These are phyloP conservation scores for Synodontis membranacea DNA, from an alignment of 2,113 vertebrate genomes.

Conservation along the genomic window DNA sequence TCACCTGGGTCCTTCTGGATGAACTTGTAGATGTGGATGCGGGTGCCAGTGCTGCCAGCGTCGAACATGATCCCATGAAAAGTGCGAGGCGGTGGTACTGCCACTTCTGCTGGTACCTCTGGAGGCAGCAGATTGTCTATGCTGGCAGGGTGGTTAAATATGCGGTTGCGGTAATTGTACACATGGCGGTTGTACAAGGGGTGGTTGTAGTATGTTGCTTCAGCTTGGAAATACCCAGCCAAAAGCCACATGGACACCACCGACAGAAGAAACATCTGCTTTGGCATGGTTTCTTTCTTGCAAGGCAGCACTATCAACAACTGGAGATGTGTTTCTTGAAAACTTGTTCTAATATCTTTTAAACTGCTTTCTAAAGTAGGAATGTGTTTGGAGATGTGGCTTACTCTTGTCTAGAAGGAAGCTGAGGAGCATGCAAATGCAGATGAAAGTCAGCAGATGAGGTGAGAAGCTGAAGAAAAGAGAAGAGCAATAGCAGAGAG, in stretches of 20 bases:
- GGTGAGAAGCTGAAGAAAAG: slow-evolving; percentile 31
- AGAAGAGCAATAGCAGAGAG: slow-evolving; percentile 45
- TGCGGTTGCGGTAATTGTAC: slow-evolving; percentile 73
- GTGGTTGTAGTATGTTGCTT: slow-evolving; percentile 76
- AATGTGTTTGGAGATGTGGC: slow-evolving; percentile 49
- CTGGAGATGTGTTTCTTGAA: slow-evolving; percentile 23
- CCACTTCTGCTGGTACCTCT: slow-evolving; percentile 55
- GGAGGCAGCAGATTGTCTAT: slow-evolving; percentile 82
- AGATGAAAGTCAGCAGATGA: slow-evolving; percentile 40
- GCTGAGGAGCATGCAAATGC: slow-evolving; percentile 30
- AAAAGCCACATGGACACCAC: slow-evolving; percentile 72
- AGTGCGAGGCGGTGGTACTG: slow-evolving; percentile 52
- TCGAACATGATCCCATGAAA: slow-evolving; percentile 98
- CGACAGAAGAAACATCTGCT: slow-evolving; percentile 65
- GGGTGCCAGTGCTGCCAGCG: slow-evolving; percentile 94
- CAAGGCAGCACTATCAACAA: slow-evolving; percentile 38
- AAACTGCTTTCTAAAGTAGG: slow-evolving; percentile 45
- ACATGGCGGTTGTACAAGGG: slow-evolving; percentile 71
- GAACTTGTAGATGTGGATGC: slow-evolving; percentile 97
- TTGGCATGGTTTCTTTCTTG: slow-evolving; percentile 71
- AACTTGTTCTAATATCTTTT: slow-evolving; percentile 15
- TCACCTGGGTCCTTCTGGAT: slow-evolving; percentile 88
- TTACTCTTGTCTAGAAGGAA: slow-evolving; percentile 35
- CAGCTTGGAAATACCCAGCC: slow-evolving; percentile 67
- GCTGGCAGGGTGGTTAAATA: slow-evolving; percentile 73